These are phyloP conservation scores for Siniperca knerii DNA, from an alignment of 2,113 vertebrate genomes.

Conservation along the genomic window DNA sequence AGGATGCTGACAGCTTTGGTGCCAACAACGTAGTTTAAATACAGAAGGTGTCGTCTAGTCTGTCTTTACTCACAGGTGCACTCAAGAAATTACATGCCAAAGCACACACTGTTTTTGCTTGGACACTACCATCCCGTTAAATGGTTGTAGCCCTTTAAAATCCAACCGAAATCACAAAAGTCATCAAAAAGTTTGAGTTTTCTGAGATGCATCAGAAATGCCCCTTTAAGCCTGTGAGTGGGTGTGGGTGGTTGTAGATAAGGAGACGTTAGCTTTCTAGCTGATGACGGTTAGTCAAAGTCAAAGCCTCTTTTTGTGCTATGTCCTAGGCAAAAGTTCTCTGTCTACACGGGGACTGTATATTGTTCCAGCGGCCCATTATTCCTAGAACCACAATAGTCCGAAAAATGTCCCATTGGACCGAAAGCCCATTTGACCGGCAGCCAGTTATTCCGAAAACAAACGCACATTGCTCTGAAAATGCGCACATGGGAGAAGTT, in stretches of 20 bases:
- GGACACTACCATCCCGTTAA: neutral
- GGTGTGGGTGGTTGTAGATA: neutral
- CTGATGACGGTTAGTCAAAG: neutral
- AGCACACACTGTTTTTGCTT: neutral
- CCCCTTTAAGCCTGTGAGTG: neutral
- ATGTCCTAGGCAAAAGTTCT: too few relatives aligned
- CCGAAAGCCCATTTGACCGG: too few relatives aligned
- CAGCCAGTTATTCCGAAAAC: too few relatives aligned
- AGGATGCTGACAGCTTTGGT: conserved; percentile 11
- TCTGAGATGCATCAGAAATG: neutral
- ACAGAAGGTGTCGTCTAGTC: conserved; percentile 7
- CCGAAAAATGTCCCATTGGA: too few relatives aligned
- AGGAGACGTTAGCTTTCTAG: neutral
- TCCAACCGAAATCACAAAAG: neutral
- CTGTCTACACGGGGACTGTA: too few relatives aligned
- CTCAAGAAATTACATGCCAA: neutral
- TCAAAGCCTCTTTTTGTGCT: neutral
- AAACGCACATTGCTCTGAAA: too few relatives aligned
- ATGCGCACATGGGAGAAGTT: too few relatives aligned
- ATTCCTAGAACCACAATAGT: too few relatives aligned
- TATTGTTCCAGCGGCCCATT: too few relatives aligned
- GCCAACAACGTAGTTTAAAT: neutral
- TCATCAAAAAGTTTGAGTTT: neutral
- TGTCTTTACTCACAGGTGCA: conserved; percentile 1
- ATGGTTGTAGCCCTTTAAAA: too few relatives aligned